phyloP scores from a whole-genome alignment of 1,140 invertebrate genomes.

The Cydia fagiglandana region DNA sequence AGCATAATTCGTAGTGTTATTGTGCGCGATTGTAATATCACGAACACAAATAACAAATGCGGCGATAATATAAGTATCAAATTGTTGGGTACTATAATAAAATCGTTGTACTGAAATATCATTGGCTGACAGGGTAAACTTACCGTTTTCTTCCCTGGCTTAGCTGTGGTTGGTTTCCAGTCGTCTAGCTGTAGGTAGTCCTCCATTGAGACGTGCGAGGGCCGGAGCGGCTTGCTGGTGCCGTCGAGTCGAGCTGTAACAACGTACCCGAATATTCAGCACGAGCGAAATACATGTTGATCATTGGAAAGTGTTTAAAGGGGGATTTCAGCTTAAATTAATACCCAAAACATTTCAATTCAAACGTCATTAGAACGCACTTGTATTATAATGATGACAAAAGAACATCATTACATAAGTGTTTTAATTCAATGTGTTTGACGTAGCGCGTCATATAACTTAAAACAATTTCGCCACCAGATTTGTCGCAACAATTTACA shows the following conservation, averaged over 20 bases:
- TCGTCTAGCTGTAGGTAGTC: conserved; percentile 95
- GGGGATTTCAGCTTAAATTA: not conserved
- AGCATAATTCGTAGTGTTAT: not conserved
- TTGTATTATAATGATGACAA: no score
- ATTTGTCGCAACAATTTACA: no score
- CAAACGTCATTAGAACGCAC: no score
- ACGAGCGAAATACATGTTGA: not conserved
- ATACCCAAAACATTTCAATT: not conserved
- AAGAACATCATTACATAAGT: no score
- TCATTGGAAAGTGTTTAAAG: not conserved
- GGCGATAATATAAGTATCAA: not conserved
- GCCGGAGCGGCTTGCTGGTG: conserved; percentile 81
- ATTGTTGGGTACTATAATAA: not conserved
- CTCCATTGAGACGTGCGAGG: conserved; percentile 86
- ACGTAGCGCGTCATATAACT: no score
- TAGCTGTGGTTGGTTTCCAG: conserved; percentile 81
- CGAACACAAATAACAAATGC: not conserved
- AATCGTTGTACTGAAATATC: not conserved
- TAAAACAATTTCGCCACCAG: no score
- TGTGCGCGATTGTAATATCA: not conserved
- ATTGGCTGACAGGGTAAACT: conserved; percentile 56
- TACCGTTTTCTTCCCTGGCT: conserved; percentile 94
- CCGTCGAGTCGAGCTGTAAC: conserved; percentile 94
- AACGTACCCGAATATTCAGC: conserved; percentile 53
- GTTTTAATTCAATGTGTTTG: no score